Evolutionary conservation across 2,888 invertebrate species (phyloP), one percentile per base, ranked within the genome.

Genomic region (Mycalesis mineus): DNA sequence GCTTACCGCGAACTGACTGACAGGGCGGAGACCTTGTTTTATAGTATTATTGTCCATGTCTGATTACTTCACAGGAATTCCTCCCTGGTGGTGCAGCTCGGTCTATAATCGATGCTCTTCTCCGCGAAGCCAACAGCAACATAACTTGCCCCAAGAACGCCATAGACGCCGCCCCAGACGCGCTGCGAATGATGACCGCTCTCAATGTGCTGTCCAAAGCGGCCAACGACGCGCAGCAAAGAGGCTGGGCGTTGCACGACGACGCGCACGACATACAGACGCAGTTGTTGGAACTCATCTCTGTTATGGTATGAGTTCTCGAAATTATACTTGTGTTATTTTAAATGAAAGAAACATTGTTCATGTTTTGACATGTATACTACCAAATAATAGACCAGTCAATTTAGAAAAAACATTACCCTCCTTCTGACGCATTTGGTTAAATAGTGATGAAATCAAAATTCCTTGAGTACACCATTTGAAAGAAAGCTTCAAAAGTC

Each of bases 161-260:
- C 17, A 92, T 96, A 17, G 94, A 96, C 54, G 94, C 94, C 53
- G 96, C 96, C 0, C 95, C 96, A 2, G 97, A 98, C 78, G 95
- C 96, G 0, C 92, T 94, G 66, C 91, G 95, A 22, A 91, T 98
- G 78, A 94, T 95, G 80, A 93, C 95, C 45, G 95, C 98, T 36
- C 94, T 98, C 66, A 93, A 93, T 64, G 94, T 97, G 63, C 84
- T 98, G 65, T 95, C 95, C 1, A 95, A 94, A 62, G 97, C 97
- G 65, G 97, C 97, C 67, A 97, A 98, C 74, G 98, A 98, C 78
- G 96, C 97, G 0, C 98, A 98, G 75, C 98, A 98, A 75, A 91
- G 98, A 58, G 97, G 96, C 68, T 98, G 98, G 98, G 96, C 97
- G 79, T 88, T 98, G 31, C 96, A 98, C 77, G 98, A 98, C 77